Evolutionary conservation across 2,888 invertebrate genomes (phyloP).

Genomic region (Amphiduros pacificus): DNA sequence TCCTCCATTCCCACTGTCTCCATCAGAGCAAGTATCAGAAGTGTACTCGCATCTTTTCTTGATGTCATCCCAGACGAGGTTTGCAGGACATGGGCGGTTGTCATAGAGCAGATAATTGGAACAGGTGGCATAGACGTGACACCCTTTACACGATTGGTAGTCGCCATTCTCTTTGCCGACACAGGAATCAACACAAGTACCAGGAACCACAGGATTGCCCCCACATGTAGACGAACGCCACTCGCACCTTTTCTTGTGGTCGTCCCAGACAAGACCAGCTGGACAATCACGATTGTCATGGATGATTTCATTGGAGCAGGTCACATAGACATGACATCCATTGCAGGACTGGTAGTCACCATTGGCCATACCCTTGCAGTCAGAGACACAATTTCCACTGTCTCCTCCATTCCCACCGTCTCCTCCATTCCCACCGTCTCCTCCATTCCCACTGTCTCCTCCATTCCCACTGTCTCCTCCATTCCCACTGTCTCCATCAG

Average conservation of each 20-base stretch:
- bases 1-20: no score
- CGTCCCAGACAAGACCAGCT: conserved; percentile 4
- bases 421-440: no score
- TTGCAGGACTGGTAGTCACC: conserved; percentile 11
- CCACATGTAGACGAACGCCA: conserved; percentile 1
- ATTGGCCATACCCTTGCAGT: neutral
- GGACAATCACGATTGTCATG: conserved; percentile 7
- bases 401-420: no score
- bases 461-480: no score
- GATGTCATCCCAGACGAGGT: conserved; percentile 19
- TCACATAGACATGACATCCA: no score
- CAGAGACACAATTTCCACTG: no score
- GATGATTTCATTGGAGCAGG: no score
- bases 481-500: no score
- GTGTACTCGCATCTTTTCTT: conserved; percentile 32
- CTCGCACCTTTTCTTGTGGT: conserved; percentile 2
- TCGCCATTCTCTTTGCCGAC: conserved; percentile 9
- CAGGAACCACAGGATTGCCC: no score
- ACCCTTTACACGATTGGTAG: conserved; percentile 33
- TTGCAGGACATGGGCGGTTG: conserved; percentile 6
- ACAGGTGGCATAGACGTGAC: conserved; percentile 27
- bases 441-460: no score
- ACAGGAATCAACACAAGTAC: conserved; percentile 1
- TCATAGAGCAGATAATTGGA: neutral
- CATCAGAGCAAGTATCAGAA: conserved; percentile 37